phyloP scores from a whole-genome alignment of 2,113 vertebrate species.

The Lophochroa leadbeateri region DNA sequence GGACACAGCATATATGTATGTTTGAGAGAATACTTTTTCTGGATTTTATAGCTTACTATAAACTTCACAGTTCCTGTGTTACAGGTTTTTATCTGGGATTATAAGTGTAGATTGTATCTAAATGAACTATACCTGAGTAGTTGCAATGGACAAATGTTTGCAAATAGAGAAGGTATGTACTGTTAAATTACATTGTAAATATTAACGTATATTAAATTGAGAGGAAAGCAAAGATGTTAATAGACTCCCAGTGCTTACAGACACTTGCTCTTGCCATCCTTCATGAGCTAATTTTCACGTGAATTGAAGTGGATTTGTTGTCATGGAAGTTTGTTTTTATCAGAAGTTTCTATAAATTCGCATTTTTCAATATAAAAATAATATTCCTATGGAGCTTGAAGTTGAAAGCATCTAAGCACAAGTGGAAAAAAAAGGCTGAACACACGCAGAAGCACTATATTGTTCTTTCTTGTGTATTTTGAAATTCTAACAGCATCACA shows the following conservation, averaged over 20 bases:
- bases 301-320: background rate
- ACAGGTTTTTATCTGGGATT: background rate
- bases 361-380: background rate
- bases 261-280: background rate
- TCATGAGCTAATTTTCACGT: background rate
- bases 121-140: background rate
- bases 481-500: background rate
- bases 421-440: background rate
- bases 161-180: background rate
- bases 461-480: background rate
- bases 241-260: background rate
- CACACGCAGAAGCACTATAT: background rate
- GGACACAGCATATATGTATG: background rate
- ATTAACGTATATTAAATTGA: background rate
- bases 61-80: background rate
- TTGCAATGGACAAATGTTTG: background rate
- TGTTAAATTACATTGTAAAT: background rate
- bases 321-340: background rate
- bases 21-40: background rate
- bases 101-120: background rate
- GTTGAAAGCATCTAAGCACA: background rate
- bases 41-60: background rate
- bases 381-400: background rate
- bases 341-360: background rate
- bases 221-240: background rate